These are phyloP conservation scores for Ancistrus triradiatus DNA, from an alignment of 2,113 vertebrate species.

Conservation along the genomic window DNA sequence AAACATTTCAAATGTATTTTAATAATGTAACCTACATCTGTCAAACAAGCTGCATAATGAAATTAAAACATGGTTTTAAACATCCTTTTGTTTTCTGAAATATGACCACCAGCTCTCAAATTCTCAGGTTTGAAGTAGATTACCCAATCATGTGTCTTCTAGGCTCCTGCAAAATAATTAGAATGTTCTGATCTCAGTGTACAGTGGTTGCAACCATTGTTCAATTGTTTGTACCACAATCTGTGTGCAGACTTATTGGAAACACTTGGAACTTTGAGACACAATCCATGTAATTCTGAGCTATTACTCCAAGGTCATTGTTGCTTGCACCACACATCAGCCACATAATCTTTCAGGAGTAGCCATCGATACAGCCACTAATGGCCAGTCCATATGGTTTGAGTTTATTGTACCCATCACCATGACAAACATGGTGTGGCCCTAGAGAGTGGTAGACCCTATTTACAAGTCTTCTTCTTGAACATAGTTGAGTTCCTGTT, in stretches of 20 bases:
- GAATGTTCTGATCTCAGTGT: slow-evolving; percentile 13
- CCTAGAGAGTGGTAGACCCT: background rate
- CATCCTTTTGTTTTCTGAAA: slow-evolving; percentile 37
- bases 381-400: background rate
- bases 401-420: background rate
- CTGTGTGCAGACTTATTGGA: too few relatives aligned
- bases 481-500: background rate
- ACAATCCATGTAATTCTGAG: slow-evolving; percentile 5
- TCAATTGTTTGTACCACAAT: slow-evolving; percentile 37
- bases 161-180: too few relatives aligned
- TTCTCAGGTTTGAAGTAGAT: slow-evolving; percentile 27
- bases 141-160: slow-evolving; percentile 26
- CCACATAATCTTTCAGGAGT: background rate
- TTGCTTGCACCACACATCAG: too few relatives aligned
- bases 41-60: too few relatives aligned
- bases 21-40: too few relatives aligned
- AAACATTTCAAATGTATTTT: too few relatives aligned
- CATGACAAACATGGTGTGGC: background rate
- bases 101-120: slow-evolving; percentile 39
- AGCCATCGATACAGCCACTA: slow-evolving; percentile 7
- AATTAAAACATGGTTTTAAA: too few relatives aligned
- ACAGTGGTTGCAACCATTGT: slow-evolving; percentile 34
- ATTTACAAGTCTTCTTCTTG: background rate
- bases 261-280: slow-evolving; percentile 25
- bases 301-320: slow-evolving; percentile 1